phyloP scores from a whole-genome alignment of 2,797 vertebrate species.

The Oophaga sylvatica region DNA sequence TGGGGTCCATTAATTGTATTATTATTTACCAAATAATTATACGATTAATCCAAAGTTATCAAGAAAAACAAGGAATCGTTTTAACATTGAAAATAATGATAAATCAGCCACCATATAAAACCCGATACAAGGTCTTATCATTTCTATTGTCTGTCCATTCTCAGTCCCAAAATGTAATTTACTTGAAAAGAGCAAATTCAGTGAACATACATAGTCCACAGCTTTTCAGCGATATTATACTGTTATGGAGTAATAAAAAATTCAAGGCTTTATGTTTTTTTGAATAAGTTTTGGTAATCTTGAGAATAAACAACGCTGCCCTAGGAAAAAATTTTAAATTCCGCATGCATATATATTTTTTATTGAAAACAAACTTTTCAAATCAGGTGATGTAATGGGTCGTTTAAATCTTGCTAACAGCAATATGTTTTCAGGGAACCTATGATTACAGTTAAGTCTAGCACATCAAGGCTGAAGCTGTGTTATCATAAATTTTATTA shows the following conservation, averaged over 20 bases:
- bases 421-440: constrained; percentile 78
- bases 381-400: constrained; percentile 80
- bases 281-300: constrained; percentile 59
- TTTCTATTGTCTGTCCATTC: constrained; percentile 19
- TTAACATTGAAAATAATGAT: not conserved
- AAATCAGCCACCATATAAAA: not conserved
- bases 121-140: not conserved
- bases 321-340: constrained; percentile 75
- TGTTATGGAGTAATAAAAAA: constrained; percentile 37
- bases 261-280: constrained; percentile 45
- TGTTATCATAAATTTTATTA: constrained; percentile 81
- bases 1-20: too few relatives aligned
- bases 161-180: constrained; percentile 31
- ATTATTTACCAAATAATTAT: not conserved
- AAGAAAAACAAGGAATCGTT: not conserved
- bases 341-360: constrained; percentile 74
- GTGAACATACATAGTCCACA: constrained; percentile 22
- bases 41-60: not conserved
- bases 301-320: constrained; percentile 61
- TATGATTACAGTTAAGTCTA: constrained; percentile 75
- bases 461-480: constrained; percentile 72
- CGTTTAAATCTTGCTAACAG: constrained; percentile 81
- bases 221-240: constrained; percentile 29
- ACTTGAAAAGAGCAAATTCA: constrained; percentile 18
- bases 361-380: constrained; percentile 76